Base-by-base conservation (phyloP, 2,888 invertebrate species). In the Serripes groenlandicus region DNA sequence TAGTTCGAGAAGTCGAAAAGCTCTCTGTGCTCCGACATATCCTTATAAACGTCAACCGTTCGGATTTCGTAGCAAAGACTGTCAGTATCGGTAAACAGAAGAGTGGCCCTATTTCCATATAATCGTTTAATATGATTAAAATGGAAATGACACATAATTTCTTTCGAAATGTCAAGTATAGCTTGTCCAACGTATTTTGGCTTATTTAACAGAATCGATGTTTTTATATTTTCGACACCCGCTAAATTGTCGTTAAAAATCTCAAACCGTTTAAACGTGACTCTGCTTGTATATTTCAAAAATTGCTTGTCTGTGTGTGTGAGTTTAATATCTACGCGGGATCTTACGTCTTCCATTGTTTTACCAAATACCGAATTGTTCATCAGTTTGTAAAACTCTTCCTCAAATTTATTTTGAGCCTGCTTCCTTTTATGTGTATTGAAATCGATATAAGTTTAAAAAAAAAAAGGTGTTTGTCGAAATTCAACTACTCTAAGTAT, bases 331-430 rank as follows among this genome's bases (percentile, higher is more conserved):
- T 93, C 90, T 21, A 91, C 87, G 52, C 91, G 83, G 54, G 94
- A 94, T 26, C 93, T 81, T 18, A 94, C 92, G 90, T 95, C 95
- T 88, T 95, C 95, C 92, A 95, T 94, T 0, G 93, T 93, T 90
- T 95, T 95, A 3, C 93, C 92, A 85, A 91, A 94, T 30, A 93
- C 89, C 9, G 88, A 76, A 79, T 95, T 85, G 84, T 90, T 58
- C 92, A 70, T 81, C 49, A 85, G 21, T 78, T 75, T 56, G 85
- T 85, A 82, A 81, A 95, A 92, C 79, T 91, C 83, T 92, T 94
- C 72, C 73, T 92, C 92, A 81, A 94, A 94, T 30, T 91, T 87
- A 83, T 86, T 92, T 78, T 85, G 90, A 87, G 83, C 92, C 18
- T 85, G 34, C 83, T 87, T 90, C 18, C 93, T 34, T 56, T 75